Evolutionary conservation across 2,888 invertebrate species (phyloP), one percentile per base, ranked within the genome.

Genomic region (Conchocele bisecta): DNA sequence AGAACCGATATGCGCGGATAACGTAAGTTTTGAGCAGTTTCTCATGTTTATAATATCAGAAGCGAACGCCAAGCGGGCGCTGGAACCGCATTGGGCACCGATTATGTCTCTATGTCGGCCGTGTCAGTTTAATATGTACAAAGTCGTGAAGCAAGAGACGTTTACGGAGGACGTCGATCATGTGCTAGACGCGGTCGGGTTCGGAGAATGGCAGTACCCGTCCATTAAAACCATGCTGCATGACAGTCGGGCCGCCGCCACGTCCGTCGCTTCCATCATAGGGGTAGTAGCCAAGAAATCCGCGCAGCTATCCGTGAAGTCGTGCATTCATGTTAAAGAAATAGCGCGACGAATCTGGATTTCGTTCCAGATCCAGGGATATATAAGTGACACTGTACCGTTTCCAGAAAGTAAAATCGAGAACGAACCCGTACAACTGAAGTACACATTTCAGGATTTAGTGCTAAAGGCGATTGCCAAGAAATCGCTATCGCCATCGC

Each of bases 311-410:
- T 29, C 37, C 17, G 42, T 72, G 7, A 50, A 35, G 13, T 35
- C n/a, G 11, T 76, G 76, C 22, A 65, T 69, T 7, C 26, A 44
- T 0, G 41, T 48, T 7, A 35, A 50, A 17, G 68, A 65, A 35
- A 39, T 65, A 0, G 44, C 44, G 17, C 17, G 22, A 48, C 31
- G 76, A 20, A 26, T 72, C 1, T 76, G 76, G 76, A 72, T 69
- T 46, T 50, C 76, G 7, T 72, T 76, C 17, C 76, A 76, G 51
- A 76, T 76, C 28, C 76, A 76, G 46, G 76, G 76, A 24, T 72
- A 61, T 57, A 68, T 76, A 26, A 65, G 69, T 39, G 65, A 61
- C 24, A 29, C 48, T 22, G 41, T 59, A 20, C 42, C 64, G 11
- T 39, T 65, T 46, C 70, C 70, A 0, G 15, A 22, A 11, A 24